These are phyloP conservation scores for Tenrec ecaudatus DNA, from an alignment of 2,113 vertebrate genomes.

Conservation along the genomic window DNA sequence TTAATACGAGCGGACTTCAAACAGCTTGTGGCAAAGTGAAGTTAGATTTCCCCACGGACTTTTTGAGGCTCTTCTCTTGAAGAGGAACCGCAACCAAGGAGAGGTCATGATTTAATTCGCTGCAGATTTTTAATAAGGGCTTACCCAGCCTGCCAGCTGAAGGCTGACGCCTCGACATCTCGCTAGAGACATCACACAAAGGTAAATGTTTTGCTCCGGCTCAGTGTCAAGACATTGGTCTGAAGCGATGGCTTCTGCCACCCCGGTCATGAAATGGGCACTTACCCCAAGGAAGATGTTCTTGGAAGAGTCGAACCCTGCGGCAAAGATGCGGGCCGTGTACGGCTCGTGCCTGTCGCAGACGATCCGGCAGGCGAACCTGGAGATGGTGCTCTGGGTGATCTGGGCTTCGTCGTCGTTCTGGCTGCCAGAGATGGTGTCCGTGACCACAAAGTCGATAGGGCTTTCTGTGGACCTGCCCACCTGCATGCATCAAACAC, in stretches of 20 bases:
- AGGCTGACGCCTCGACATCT: conserved; percentile 20
- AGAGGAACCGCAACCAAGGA: neutral
- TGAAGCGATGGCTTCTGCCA: neutral
- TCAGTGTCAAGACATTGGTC: neutral
- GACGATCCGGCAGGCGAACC: conserved; percentile 97
- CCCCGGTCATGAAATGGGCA: conserved; percentile 43
- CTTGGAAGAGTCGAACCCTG: conserved; percentile 98
- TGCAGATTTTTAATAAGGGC: conserved; percentile 17
- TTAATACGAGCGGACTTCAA: no score
- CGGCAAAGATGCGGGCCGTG: conserved; percentile 96
- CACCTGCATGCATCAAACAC: conserved; percentile 85
- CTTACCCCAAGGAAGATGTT: conserved; percentile 99
- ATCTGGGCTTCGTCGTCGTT: conserved; percentile 95
- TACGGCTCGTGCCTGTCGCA: conserved; percentile 95
- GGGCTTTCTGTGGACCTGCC: conserved; percentile 98
- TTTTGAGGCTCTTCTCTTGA: no score
- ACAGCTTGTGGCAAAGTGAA: no score
- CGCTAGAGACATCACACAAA: neutral
- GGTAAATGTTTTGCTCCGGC: neutral
- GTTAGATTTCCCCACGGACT: no score
- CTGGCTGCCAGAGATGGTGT: conserved; percentile 95
- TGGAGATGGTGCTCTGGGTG: conserved; percentile 98
- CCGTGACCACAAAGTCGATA: conserved; percentile 99
- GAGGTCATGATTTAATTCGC: neutral
- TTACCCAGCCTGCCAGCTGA: neutral